Base-by-base conservation (phyloP, 2,888 invertebrate genomes). In the Scotopteryx bipunctaria region DNA sequence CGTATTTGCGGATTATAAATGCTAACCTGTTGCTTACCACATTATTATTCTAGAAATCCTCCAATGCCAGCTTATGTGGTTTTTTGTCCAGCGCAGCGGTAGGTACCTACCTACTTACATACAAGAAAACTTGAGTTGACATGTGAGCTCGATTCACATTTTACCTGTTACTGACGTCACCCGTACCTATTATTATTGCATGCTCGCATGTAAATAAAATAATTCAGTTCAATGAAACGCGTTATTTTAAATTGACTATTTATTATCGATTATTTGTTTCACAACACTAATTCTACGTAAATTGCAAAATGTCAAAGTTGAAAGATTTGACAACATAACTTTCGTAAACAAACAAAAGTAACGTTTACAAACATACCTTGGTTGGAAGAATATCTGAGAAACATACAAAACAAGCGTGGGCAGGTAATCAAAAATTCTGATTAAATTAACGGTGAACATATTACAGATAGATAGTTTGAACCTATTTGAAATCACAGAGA, bases 1-100 rank as follows among this genome's bases (percentile, higher is more conserved):
- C 80, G 85, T 82, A 82, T 87, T 88, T 85, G 86, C 59, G 75
- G 82, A 82, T 81, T 86, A 85, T 78, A 73, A 82, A 76, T 66
- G 75, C 73, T 81, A 85, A 89, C 89, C 89, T 89, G 89, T 89
- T 89, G 89, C 87, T 69, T 76, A 73, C 63, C 51, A 73, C 75
- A 85, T 86, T 83, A 83, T 31, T 54, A 84, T 78, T 81, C 80
- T 63, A 75, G 69, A 82, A 76, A 73, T 79, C 76, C 67, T 69
- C 69, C 72, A 77, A 74, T 77, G 69, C 71, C 69, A 69, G 74
- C 67, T 64, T 61, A 60, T 59, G 51, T 54, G 47, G 47, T 54
- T 55, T 45, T 57, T 54, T 64, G 56, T 62, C 17, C 64, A 63
- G 65, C 67, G 49, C 53, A 23, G 55, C 37, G 5, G 46, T 33